phyloP scores from a whole-genome alignment of 2,113 vertebrate genomes.

The Urocynchramus pylzowi region DNA sequence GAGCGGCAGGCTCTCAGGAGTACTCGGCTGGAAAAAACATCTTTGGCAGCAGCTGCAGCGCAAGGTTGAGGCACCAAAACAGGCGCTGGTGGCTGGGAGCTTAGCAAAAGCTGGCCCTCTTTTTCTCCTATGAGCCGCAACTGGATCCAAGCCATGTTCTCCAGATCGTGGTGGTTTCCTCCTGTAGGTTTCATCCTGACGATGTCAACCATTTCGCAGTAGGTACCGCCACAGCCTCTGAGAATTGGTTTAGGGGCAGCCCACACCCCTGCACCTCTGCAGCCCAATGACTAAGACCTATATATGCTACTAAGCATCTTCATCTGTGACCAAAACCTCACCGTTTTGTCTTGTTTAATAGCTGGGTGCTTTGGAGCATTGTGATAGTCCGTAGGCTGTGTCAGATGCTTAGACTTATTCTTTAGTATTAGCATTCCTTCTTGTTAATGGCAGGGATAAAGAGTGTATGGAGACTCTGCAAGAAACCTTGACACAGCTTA shows the following conservation, averaged over 20 bases:
- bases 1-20: neutral
- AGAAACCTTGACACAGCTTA: neutral
- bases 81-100: neutral
- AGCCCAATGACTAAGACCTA: neutral
- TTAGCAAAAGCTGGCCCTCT: neutral
- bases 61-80: neutral
- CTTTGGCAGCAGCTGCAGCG: fast-evolving
- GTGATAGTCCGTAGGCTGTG: fast-evolving
- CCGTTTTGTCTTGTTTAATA: neutral
- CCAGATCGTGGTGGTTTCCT: neutral
- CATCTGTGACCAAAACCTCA: neutral
- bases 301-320: neutral
- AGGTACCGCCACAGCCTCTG: neutral
- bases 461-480: neutral
- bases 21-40: neutral
- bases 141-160: neutral
- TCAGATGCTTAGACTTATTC: neutral
- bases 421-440: neutral
- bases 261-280: neutral
- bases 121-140: fast-evolving
- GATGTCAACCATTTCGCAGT: fast-evolving
- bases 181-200: neutral
- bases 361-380: neutral
- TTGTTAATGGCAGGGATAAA: neutral
- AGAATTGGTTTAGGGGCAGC: too few relatives aligned